These are phyloP conservation scores for Parazoanthus atlanticus DNA, from an alignment of 92 coral and sea anemone genomes.

Conservation along the genomic window DNA sequence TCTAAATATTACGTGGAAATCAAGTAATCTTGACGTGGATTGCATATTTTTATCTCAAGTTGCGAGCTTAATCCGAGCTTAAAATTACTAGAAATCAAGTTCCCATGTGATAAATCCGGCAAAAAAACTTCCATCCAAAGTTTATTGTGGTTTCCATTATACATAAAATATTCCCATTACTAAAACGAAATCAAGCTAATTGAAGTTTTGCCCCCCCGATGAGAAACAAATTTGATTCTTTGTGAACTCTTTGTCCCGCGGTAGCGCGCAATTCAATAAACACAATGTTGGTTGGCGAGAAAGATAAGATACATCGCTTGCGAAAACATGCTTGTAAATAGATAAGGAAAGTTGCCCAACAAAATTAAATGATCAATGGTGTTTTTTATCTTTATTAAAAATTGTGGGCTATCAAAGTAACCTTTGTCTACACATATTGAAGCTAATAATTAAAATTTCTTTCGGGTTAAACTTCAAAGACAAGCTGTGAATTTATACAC, in stretches of 20 bases:
- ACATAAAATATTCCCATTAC: background rate
- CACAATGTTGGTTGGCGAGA: background rate
- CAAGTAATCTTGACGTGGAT: too few relatives aligned
- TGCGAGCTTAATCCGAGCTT: background rate
- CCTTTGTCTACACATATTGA: conserved; percentile 18
- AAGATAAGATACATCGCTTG: background rate
- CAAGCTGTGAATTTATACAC: conserved; percentile 25
- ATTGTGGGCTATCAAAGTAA: conserved; percentile 1
- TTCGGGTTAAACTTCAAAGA: conserved; percentile 21
- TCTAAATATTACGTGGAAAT: too few relatives aligned
- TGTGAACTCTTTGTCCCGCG: background rate
- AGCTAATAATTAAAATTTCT: background rate
- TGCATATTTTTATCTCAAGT: too few relatives aligned
- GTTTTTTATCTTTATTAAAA: conserved; percentile 12
- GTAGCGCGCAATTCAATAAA: background rate
- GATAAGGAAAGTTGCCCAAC: background rate
- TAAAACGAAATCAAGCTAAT: conserved; percentile 6
- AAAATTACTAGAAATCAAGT: background rate
- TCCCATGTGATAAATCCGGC: background rate
- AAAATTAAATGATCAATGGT: conserved; percentile 8
- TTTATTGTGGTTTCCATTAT: background rate
- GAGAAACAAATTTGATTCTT: background rate
- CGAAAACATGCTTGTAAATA: background rate
- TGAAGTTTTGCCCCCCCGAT: conserved; percentile 34
- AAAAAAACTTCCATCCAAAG: background rate